phyloP scores from a whole-genome alignment of 1,140 invertebrate genomes.

The Augochlora pura region DNA sequence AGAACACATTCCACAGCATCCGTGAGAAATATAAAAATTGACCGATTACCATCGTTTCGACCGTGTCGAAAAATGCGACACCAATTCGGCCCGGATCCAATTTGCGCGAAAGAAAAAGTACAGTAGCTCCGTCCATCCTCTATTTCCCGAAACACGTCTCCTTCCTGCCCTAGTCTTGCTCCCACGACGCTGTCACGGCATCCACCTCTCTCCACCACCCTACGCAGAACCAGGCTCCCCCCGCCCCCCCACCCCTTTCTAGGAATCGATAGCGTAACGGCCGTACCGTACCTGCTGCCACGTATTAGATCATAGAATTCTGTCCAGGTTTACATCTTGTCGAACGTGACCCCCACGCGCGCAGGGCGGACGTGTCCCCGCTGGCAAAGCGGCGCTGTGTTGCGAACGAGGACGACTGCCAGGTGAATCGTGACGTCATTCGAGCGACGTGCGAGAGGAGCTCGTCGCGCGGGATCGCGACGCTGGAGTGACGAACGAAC shows the following conservation, averaged over 20 bases:
- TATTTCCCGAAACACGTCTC: no score
- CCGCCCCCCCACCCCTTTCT: conserved; percentile 38
- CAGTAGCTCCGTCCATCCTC: no score
- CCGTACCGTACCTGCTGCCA: conserved; percentile 22
- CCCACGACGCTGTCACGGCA: neutral
- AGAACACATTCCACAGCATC: no score
- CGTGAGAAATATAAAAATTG: no score
- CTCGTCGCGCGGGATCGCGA: neutral
- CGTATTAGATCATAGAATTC: conserved; percentile 32
- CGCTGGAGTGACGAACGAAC: no score
- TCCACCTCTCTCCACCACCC: neutral
- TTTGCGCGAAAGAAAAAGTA: no score
- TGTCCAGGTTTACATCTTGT: conserved; percentile 44
- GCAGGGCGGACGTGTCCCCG: neutral
- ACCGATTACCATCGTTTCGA: no score
- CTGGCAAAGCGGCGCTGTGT: no score
- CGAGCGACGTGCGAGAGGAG: neutral
- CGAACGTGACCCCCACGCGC: conserved; percentile 46
- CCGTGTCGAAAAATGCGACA: no score
- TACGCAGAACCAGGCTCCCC: conserved; percentile 9
- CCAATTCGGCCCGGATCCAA: no score
- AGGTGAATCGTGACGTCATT: neutral
- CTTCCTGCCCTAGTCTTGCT: neutral
- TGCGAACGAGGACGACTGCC: neutral
- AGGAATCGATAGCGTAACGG: conserved; percentile 65